Base-by-base conservation (phyloP, 2,113 vertebrate genomes). In the Cyrtonyx montezumae region DNA sequence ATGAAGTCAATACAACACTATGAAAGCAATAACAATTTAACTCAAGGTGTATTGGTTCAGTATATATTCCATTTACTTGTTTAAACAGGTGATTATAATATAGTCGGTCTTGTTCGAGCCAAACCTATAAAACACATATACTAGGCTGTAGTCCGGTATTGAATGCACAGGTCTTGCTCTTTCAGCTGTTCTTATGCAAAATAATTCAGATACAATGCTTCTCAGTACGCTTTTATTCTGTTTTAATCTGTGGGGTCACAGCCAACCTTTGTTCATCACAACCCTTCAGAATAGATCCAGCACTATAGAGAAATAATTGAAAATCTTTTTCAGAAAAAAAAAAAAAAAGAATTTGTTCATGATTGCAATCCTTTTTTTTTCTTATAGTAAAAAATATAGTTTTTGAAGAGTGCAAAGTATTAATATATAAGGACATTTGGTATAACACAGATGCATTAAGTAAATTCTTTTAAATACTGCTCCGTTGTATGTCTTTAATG, bases 41-140 rank as follows among this genome's bases (percentile, higher is more conserved):
- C 91, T 86, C 34, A 92, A 83, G 49, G 36, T 73, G 36, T 61
- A 25, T 61, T 84, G 18, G 9, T 83, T 91, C 49, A 36, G 17
- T 74, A 59, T 66, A 77, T 65, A 40, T 87, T 91, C 68, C 71
- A 73, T 65, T 62, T 68, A 11, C 8, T 80, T 94, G 53, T 94
- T 96, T 90, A 90, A 87, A 94, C 45, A 95, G 82, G 42, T 93
- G 84, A 83, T 91, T 88, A 80, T 58, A 83, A 82, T 73, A 84
- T 4, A 79, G 46, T 23, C 79, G 53, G 42, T 61, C 51, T 90
- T 81, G n/a, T 58, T 87, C 37, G 45, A 95, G 76, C 76, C 88
- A 95, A 93, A 79, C 8, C 30, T 81, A 61, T 94, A 88, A 94
- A 95, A 87, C 46, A 66, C 0, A 0, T 36, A 12, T 74, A 63